Evolutionary conservation across 2,888 invertebrate species (phyloP).

Genomic region (Laspeyria flexula): DNA sequence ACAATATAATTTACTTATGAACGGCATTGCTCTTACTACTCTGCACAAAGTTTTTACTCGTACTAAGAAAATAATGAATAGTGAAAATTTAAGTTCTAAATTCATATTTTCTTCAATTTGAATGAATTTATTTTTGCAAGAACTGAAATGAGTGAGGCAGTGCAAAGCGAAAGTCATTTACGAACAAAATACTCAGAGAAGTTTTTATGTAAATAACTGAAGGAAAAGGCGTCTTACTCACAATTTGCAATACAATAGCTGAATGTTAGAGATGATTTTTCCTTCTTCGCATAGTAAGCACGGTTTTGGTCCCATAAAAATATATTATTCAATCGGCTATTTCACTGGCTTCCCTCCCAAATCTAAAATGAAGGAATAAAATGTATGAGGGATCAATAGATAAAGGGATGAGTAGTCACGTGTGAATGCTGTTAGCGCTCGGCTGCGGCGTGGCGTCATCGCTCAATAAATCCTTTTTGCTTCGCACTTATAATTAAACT

Average conservation of each 20-base stretch:
- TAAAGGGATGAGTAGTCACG: slow-evolving; percentile 55
- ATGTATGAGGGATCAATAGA: slow-evolving; percentile 71
- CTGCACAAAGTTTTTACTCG: no score
- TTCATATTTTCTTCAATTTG: slow-evolving; percentile 30
- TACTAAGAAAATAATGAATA: not conserved
- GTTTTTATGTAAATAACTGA: slow-evolving; percentile 81
- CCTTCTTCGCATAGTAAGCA: slow-evolving; percentile 80
- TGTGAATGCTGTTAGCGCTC: slow-evolving; percentile 34
- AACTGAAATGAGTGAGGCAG: slow-evolving; percentile 56
- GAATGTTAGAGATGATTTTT: slow-evolving; percentile 82
- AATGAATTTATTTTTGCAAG: slow-evolving; percentile 42
- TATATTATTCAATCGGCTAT: slow-evolving; percentile 84
- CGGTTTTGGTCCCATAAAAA: slow-evolving; percentile 78
- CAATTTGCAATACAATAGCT: slow-evolving; percentile 84
- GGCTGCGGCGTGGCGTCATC: slow-evolving; percentile 20
- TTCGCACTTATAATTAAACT: slow-evolving; percentile 14
- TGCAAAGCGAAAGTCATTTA: slow-evolving; percentile 76
- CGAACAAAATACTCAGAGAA: slow-evolving; percentile 72
- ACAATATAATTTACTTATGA: no score
- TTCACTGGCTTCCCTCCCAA: slow-evolving; percentile 71
- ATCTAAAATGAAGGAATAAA: slow-evolving; percentile 74
- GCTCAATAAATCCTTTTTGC: slow-evolving; percentile 14
- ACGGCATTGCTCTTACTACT: no score
- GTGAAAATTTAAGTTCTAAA: slow-evolving; percentile 9
- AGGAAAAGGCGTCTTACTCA: slow-evolving; percentile 77